Evolutionary conservation across 2,113 vertebrate species (phyloP), one percentile per base, ranked within the genome.

Genomic region (Lasiurus cinereus): DNA sequence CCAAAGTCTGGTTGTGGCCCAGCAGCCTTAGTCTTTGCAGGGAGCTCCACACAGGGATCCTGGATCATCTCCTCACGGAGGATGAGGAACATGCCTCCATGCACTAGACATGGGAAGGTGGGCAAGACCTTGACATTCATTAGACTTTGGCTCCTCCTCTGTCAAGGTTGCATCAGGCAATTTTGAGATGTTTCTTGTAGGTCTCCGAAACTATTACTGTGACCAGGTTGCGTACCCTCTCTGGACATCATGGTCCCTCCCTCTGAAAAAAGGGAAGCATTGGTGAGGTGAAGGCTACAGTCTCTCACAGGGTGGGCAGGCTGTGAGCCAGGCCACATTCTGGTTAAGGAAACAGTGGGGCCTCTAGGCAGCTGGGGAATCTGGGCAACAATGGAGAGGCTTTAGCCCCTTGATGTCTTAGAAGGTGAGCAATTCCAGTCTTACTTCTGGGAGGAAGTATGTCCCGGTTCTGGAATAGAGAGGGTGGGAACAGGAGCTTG

Each of bases 251-350:
- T n/a, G 64, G n/a, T n/a, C 14, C 31, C 43, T 14, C 5, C 46
- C 27, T 82, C 43, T 74, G 93, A 73, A 69, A 31, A 39, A 43
- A 11, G 9, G n/a, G n/a, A 33, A 54, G 10, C 9, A 2, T 3
- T 31, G 59, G 8, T 1, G 2, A 83, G 48, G 52, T 21, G 19
- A 80, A 54, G 54, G 50, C 16, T 14, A 3, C 0, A 0, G 67
- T 70, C 6, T 31, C 22, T 22, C 36, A 3, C 15, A 54, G 16
- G 33, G 77, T 24, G 21, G 46, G 48, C 31, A 33, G 88, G 43
- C 31, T 15, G 8, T 59, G 66, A 13, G 56, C 70, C 39, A 16
- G 0, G 52, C 22, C 19, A 0, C 0, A 3, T 18, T 46, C 18
- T 76, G 7, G 14, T 18, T 2, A 6, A 54, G 54, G 66, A 91